phyloP scores from a whole-genome alignment of 2,113 vertebrate genomes.

The Tricholaema leucomelas region DNA sequence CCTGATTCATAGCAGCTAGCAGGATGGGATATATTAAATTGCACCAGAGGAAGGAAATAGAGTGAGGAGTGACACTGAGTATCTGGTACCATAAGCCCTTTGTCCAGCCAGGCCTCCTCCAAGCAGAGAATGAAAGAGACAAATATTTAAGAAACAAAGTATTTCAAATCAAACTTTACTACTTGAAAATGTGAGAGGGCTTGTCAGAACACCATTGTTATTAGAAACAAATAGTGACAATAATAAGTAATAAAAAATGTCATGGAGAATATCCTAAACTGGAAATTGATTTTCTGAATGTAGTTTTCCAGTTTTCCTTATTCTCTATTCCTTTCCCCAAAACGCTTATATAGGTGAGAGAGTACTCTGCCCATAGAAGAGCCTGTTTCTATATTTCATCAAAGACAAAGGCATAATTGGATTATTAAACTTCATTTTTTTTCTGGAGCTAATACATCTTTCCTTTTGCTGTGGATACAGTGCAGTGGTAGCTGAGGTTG shows the following conservation, averaged over 20 bases:
- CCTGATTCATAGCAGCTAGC: not conserved
- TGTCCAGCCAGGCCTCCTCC: not conserved
- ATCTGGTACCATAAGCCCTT: not conserved
- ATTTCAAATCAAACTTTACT: not conserved
- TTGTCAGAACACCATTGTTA: not conserved
- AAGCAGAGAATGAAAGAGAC: not conserved
- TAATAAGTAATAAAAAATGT: not conserved
- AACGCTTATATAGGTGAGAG: not conserved
- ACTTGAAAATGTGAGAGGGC: not conserved
- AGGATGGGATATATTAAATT: not conserved
- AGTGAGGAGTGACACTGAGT: not conserved
- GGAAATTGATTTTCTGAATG: not conserved
- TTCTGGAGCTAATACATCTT: not conserved
- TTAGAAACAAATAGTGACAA: not conserved
- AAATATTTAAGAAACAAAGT: not conserved
- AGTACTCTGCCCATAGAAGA: not conserved
- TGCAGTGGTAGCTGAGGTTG: not conserved
- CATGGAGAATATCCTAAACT: not conserved
- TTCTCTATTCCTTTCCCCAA: not conserved
- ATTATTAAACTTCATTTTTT: conserved; percentile 31
- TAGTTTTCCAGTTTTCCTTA: not conserved
- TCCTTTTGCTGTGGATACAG: conserved; percentile 17
- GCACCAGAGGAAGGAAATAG: not conserved
- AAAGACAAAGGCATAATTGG: conserved; percentile 18
- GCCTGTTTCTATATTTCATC: not conserved